Base-by-base conservation (phyloP, 2,888 invertebrate species). In the Tiphia femorata region DNA sequence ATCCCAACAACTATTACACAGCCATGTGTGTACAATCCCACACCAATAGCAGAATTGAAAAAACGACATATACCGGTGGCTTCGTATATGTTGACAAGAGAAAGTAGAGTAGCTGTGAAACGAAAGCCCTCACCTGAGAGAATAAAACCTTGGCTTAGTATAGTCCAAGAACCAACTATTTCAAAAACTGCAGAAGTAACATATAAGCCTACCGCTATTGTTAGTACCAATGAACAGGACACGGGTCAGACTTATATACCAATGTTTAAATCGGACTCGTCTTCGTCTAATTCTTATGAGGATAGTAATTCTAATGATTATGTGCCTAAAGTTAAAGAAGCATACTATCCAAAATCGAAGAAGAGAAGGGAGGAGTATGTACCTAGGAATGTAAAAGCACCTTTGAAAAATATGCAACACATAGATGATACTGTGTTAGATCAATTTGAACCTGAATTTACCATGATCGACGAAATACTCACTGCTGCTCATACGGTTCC, bases 31-130 rank as follows among this genome's bases (percentile, higher is more conserved):
- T 90, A 90, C 72, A 89, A 89, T 76, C 90, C 90, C 19, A 90
- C 90, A 1, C 90, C 90, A 0, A 90, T 90, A 75, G 84, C 89
- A 0, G 88, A 90, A 80, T 80, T 90, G 23, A 83, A 82, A 57
- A 85, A 84, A 49, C 77, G 83, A 10, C 84, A 84, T 49, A 81
- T 84, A 63, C 82, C 82, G 16, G 79, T 83, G 42, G 63, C 77
- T 17, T 73, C 77, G 8, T 83, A 82, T 35, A 79, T 80, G 70
- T 80, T 79, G 4, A 75, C 76, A 1, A 73, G 80, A 12, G 82
- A 83, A 21, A 80, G 68, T 43, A 77, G 73, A 66, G 73, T 80
- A 4, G 73, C 81, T 1, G 73, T 72, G 1, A 83, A 81, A 65
- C 72, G 81, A 53, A 83, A 83, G 74, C 66, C 58, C n/a, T 78